Conservation (phyloP, 2,113 vertebrate genomes). For the Scalopus aquaticus region DNA sequence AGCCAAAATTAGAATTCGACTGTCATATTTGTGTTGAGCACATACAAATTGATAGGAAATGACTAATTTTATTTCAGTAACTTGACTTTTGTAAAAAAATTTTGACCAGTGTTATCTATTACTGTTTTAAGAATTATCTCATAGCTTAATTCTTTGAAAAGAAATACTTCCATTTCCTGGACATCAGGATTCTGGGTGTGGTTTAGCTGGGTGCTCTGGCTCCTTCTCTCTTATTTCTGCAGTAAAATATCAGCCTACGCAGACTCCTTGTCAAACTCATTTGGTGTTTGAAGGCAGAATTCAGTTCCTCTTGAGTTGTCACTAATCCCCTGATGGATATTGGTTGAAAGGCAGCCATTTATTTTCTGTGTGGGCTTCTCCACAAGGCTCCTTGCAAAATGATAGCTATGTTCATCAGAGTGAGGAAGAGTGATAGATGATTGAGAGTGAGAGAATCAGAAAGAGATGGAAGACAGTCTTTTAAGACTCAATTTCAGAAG, state of each 20-base stretch:
- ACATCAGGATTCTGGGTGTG: not conserved
- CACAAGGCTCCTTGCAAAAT: not conserved
- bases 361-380: not conserved
- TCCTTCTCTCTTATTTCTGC: not conserved
- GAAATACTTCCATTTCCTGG: not conserved
- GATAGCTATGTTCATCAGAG: not conserved
- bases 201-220: not conserved
- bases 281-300: not conserved
- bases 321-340: not conserved
- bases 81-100: too few relatives aligned
- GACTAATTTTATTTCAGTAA: too few relatives aligned
- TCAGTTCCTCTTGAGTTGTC: not conserved
- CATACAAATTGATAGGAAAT: too few relatives aligned
- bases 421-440: not conserved
- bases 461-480: not conserved
- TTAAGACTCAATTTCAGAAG: not conserved
- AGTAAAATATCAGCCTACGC: not conserved
- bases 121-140: not conserved
- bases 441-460: not conserved
- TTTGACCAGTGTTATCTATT: too few relatives aligned
- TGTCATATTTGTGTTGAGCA: too few relatives aligned
- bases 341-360: not conserved
- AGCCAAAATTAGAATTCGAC: too few relatives aligned
- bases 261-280: not conserved
- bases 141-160: not conserved